Percentiles rank a stretch among this genome's conserved stretches.
Conservation (phyloP, 2,113 vertebrate species). For the Caloenas nicobarica region DNA sequence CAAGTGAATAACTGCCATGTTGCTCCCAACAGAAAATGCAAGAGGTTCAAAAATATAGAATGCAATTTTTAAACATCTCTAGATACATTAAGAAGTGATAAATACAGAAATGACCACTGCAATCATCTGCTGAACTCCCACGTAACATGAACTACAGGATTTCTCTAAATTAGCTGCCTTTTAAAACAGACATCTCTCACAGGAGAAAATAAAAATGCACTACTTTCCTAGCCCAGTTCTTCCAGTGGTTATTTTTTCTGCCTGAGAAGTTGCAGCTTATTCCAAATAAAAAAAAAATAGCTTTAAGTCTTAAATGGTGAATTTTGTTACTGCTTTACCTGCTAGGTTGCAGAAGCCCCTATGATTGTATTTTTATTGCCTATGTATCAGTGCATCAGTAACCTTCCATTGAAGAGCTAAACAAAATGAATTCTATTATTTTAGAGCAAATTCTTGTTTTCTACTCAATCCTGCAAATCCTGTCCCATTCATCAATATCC, state of each 20-base stretch:
- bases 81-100: neutral
- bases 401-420: neutral
- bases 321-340: neutral
- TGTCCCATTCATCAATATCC: neutral
- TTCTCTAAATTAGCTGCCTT: neutral
- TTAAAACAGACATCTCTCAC: neutral
- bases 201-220: neutral
- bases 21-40: neutral
- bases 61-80: neutral
- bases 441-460: neutral
- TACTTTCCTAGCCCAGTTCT: neutral
- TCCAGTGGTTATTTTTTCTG: neutral
- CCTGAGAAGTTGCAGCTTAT: neutral
- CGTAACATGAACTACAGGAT: neutral
- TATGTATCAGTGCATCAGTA: neutral
- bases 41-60: neutral
- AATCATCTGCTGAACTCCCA: neutral
- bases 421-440: neutral
- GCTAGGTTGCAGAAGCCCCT: neutral
- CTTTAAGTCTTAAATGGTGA: neutral
- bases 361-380: neutral
- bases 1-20: neutral
- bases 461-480: neutral
- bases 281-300: neutral
- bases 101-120: neutral